Evolutionary conservation across 23 tunicate genomes (phyloP).

Genomic region (Diplosoma virens): DNA sequence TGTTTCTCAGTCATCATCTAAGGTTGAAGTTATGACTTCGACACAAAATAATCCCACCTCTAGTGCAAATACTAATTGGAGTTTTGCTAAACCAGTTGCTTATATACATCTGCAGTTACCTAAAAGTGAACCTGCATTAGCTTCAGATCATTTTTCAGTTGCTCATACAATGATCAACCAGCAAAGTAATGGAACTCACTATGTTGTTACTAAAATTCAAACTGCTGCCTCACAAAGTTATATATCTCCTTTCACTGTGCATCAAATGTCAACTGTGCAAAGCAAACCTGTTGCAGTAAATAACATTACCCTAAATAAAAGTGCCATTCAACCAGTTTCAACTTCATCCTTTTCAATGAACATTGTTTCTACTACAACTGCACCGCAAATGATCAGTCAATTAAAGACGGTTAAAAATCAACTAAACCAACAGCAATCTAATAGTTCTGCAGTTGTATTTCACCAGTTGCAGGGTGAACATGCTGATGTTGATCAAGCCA

Average conservation of each 20-base stretch:
- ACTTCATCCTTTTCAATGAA: neutral
- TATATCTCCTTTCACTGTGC: constrained; percentile 3
- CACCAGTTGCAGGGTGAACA: neutral
- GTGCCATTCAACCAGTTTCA: neutral
- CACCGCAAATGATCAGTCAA: neutral
- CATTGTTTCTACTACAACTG: neutral
- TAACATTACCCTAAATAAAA: neutral
- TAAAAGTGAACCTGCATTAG: neutral
- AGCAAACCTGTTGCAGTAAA: neutral
- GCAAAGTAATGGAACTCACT: neutral
- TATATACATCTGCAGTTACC: constrained; percentile 11
- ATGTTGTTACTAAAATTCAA: constrained; percentile 7
- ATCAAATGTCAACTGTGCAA: neutral
- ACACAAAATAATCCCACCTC: neutral
- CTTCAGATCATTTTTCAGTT: neutral
- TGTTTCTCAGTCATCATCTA: too few relatives aligned
- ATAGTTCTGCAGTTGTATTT: neutral
- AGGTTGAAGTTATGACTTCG: too few relatives aligned
- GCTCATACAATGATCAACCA: neutral
- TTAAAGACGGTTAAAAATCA: too few relatives aligned
- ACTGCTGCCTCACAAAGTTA: neutral
- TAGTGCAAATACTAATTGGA: neutral
- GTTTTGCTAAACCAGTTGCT: neutral
- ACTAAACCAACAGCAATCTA: too few relatives aligned
- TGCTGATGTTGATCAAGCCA: constrained; percentile 17